A percentile compares a stretch with the other conserved stretches of the same genome.
Conservation (phyloP, 2,113 vertebrate genomes). For the Herpetotheres cachinnans region DNA sequence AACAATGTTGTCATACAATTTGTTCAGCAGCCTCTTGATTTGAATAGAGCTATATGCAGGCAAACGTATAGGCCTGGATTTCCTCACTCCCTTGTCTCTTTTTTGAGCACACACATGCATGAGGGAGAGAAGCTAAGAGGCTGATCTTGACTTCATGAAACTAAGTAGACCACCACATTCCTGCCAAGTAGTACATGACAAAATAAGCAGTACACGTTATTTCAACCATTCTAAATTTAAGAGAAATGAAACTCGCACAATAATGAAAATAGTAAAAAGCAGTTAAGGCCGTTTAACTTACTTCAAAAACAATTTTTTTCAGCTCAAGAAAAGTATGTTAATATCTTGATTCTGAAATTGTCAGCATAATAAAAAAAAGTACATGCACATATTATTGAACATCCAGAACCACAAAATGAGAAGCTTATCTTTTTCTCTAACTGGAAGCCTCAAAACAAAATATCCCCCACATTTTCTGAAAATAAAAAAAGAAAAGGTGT, state of each 20-base stretch:
- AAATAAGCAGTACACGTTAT: background rate
- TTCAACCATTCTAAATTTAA: background rate
- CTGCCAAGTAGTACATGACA: background rate
- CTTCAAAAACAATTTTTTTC: background rate
- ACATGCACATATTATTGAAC: background rate
- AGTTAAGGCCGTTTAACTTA: background rate
- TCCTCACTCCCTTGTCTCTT: background rate
- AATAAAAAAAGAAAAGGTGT: background rate
- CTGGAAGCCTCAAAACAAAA: background rate
- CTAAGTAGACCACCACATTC: background rate
- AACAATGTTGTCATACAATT: background rate
- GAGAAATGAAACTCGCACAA: background rate
- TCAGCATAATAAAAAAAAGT: background rate
- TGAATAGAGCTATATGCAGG: background rate
- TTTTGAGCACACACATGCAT: accelerated
- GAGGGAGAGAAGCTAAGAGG: background rate
- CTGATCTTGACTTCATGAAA: background rate
- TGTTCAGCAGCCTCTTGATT: background rate
- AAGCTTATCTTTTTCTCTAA: background rate
- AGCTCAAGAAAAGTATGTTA: background rate
- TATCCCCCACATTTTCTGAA: background rate
- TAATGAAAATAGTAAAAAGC: background rate
- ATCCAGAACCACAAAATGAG: background rate
- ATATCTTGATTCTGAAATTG: background rate
- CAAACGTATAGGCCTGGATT: background rate